Percentiles rank a stretch among this genome's conserved stretches.
Conservation (phyloP, 2,797 vertebrate species). For the Tapirus indicus region DNA sequence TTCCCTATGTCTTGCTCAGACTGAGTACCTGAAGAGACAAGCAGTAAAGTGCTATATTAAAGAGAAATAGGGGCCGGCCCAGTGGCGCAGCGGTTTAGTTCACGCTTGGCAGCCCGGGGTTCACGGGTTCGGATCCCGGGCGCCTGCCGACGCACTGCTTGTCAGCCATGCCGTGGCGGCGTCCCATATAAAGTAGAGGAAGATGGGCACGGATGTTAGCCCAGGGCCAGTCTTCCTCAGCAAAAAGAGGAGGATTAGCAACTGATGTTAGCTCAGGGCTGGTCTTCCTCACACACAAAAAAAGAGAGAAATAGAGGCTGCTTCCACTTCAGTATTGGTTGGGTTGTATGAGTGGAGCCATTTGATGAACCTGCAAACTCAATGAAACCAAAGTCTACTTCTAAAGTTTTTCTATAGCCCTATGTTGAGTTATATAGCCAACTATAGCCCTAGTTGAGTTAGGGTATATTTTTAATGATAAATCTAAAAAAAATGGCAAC, state of each 20-base stretch:
- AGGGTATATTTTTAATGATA: constrained; percentile 24
- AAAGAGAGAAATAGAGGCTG: neutral
- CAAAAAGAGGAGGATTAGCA: too few relatives aligned
- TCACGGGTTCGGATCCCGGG: too few relatives aligned
- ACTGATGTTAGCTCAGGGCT: too few relatives aligned
- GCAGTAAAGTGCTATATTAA: neutral
- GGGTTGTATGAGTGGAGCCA: neutral
- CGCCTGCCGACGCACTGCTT: too few relatives aligned
- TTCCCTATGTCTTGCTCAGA: neutral
- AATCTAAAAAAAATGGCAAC: constrained; percentile 48
- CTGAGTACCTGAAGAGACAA: neutral
- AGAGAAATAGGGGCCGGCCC: neutral
- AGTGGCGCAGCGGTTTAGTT: too few relatives aligned
- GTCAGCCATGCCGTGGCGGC: too few relatives aligned
- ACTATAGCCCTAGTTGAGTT: neutral
- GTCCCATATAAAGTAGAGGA: too few relatives aligned
- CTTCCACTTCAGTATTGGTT: neutral
- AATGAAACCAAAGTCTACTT: neutral
- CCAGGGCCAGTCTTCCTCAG: too few relatives aligned
- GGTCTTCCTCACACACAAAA: too few relatives aligned
- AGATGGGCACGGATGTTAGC: too few relatives aligned
- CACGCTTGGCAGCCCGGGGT: too few relatives aligned
- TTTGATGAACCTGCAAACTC: constrained; percentile 15
- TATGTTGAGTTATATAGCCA: neutral
- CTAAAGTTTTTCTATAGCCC: neutral